A percentile compares a stretch with the other conserved stretches of the same genome.
Conservation (phyloP, 2,797 vertebrate species). For the Leptatherina wallacei region DNA sequence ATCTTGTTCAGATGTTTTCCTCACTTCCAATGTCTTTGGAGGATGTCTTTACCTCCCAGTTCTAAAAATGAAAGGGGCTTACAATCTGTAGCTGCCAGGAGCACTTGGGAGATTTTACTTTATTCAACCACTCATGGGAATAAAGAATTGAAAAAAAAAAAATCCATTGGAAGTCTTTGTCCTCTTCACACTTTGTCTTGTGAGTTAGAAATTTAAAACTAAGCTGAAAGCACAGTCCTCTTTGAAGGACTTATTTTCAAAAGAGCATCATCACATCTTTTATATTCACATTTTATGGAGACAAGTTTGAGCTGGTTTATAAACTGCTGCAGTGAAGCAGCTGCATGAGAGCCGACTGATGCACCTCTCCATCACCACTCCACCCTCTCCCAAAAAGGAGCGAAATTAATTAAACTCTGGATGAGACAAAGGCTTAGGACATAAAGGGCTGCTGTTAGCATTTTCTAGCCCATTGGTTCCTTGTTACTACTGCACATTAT, state of each 20-base stretch:
- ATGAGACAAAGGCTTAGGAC: conserved; percentile 83
- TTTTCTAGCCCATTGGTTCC: conserved; percentile 90
- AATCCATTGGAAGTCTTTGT: conserved; percentile 12
- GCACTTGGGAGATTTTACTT: conserved; percentile 27
- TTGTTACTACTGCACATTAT: conserved; percentile 88
- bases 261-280: conserved; percentile 64
- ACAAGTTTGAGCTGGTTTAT: conserved; percentile 50
- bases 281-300: conserved; percentile 61
- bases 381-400: conserved; percentile 62
- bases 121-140: conserved; percentile 12
- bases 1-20: neutral
- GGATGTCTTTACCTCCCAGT: too few species aligned
- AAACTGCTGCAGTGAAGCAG: conserved; percentile 63
- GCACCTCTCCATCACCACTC: conserved; percentile 74
- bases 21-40: too few species aligned
- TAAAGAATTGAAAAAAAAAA: neutral
- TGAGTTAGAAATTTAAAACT: conserved; percentile 13
- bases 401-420: conserved; percentile 85
- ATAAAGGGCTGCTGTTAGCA: conserved; percentile 89
- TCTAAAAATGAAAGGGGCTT: neutral
- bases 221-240: conserved; percentile 17
- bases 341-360: conserved; percentile 57
- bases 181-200: conserved; percentile 38
- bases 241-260: conserved; percentile 49
- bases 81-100: conserved; percentile 4